Conservation (phyloP, 1,140 invertebrate genomes). For the Papilio glaucus region DNA sequence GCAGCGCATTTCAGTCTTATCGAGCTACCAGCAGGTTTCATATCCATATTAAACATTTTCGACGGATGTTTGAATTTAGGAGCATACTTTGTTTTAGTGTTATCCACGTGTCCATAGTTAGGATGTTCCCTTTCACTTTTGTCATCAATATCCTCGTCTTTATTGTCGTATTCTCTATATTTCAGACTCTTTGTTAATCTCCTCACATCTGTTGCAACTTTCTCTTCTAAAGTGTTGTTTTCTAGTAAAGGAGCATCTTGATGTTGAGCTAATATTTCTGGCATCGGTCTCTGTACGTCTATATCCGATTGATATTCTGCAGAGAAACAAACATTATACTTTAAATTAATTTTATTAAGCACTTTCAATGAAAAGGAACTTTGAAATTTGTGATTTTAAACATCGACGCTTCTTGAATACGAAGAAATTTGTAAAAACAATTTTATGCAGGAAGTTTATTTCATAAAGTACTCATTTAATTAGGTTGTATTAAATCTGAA, state of each 20-base stretch:
- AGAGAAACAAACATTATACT: constrained; percentile 38
- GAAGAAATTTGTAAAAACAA: not conserved
- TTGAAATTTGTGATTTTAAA: not conserved
- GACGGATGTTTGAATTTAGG: constrained; percentile 78
- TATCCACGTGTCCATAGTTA: constrained; percentile 68
- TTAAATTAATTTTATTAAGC: constrained; percentile 10
- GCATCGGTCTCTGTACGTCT: constrained; percentile 54
- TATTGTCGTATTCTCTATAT: constrained; percentile 61
- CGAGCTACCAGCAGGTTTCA: constrained; percentile 78
- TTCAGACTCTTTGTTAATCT: constrained; percentile 51
- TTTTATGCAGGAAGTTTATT: constrained; percentile 11
- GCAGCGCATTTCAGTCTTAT: constrained; percentile 77
- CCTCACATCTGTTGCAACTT: constrained; percentile 53
- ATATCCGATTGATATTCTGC: constrained; percentile 78
- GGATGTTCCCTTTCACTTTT: constrained; percentile 72
- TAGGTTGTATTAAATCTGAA: not conserved
- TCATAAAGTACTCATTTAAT: constrained; percentile 16
- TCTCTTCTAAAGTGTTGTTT: constrained; percentile 69
- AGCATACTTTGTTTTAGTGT: constrained; percentile 62
- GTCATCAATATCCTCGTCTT: constrained; percentile 71
- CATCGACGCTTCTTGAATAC: not conserved
- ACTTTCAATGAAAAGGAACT: constrained; percentile 1
- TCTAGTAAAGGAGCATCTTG: constrained; percentile 59
- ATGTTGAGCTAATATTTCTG: constrained; percentile 65
- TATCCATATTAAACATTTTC: constrained; percentile 74